These are phyloP conservation scores for Anthopleura sola DNA, from an alignment of 64 coral and sea anemone species.

Conservation along the genomic window DNA sequence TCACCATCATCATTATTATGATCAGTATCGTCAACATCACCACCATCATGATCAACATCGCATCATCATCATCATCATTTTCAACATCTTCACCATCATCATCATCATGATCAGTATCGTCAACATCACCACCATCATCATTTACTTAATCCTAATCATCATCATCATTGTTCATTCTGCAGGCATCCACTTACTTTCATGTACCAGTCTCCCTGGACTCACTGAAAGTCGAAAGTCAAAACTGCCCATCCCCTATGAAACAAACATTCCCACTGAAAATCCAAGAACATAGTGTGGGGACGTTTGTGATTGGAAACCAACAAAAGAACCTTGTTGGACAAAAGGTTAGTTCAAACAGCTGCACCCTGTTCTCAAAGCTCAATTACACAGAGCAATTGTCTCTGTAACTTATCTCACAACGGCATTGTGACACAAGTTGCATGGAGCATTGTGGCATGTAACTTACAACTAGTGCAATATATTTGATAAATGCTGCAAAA, in stretches of 20 bases:
- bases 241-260: constrained; percentile 17
- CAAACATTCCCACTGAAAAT: constrained; percentile 42
- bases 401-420: too few species aligned
- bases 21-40: neutral
- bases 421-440: too few species aligned
- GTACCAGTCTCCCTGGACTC: constrained; percentile 31
- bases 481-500: too few species aligned
- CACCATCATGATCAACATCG: neutral
- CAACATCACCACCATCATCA: neutral
- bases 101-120: neutral
- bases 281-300: constrained; percentile 22
- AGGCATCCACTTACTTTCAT: constrained; percentile 50
- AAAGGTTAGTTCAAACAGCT: constrained; percentile 19
- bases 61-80: too few species aligned
- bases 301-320: constrained; percentile 59
- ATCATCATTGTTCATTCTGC: neutral
- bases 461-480: too few species aligned
- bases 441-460: too few species aligned
- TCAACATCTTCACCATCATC: too few species aligned
- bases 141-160: too few species aligned
- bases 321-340: constrained; percentile 34
- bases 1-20: too few species aligned
- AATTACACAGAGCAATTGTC: too few species aligned
- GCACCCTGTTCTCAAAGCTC: too few species aligned
- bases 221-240: constrained; percentile 31